Percentiles rank a stretch among this genome's conserved stretches.
phyloP scores from a whole-genome alignment of 2,113 vertebrate genomes.

The Arothron firmamentum region DNA sequence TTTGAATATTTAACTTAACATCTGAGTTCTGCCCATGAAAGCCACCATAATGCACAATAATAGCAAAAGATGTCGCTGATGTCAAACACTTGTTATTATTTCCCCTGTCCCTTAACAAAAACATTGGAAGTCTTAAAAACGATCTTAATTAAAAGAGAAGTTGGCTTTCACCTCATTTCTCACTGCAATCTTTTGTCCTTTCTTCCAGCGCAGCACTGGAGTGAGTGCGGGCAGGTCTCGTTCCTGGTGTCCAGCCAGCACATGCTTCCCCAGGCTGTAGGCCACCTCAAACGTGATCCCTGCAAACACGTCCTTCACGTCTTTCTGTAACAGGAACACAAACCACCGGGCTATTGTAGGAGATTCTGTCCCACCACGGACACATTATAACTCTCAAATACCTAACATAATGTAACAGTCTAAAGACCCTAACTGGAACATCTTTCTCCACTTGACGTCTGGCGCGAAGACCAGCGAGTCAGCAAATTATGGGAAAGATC shows the following conservation, averaged over 20 bases:
- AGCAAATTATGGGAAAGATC: slow-evolving; percentile 30
- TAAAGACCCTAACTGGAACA: slow-evolving; percentile 30
- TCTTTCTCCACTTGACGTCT: slow-evolving; percentile 34
- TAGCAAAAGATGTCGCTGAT: too few relatives aligned
- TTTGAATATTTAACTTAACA: too few relatives aligned
- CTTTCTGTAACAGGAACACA: slow-evolving; percentile 77
- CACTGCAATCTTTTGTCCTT: slow-evolving; percentile 87
- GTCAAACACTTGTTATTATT: too few relatives aligned
- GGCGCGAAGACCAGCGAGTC: slow-evolving; percentile 22
- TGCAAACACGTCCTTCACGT: slow-evolving; percentile 92
- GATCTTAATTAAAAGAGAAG: too few relatives aligned
- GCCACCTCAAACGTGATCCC: slow-evolving; percentile 89
- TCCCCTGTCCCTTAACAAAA: too few relatives aligned
- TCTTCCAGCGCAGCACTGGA: slow-evolving; percentile 92
- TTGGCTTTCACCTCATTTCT: slow-evolving; percentile 84
- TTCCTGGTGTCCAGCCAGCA: slow-evolving; percentile 65
- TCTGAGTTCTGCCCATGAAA: too few relatives aligned
- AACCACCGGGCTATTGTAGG: slow-evolving; percentile 7
- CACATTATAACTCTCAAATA: slow-evolving; percentile 21
- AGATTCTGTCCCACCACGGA: not conserved
- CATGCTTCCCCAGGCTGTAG: slow-evolving; percentile 83
- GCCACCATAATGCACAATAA: too few relatives aligned
- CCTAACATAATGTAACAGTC: slow-evolving; percentile 16
- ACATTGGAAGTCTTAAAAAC: too few relatives aligned
- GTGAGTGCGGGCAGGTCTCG: slow-evolving; percentile 82